These are phyloP conservation scores for Macrotrachela quadricornifera DNA, from an alignment of 1,140 invertebrate genomes.

Conservation along the genomic window DNA sequence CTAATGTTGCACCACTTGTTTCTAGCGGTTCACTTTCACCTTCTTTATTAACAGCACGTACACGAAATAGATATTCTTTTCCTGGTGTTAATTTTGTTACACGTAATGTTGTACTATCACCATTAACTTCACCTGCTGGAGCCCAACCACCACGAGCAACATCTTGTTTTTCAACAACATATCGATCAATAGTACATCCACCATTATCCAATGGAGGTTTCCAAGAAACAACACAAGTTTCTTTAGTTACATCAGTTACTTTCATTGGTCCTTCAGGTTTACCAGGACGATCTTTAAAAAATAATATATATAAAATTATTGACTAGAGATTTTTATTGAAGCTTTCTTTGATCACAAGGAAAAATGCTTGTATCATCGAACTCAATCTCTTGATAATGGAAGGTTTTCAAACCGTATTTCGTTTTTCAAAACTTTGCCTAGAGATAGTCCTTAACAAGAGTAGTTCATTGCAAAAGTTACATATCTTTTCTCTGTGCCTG, in stretches of 20 bases:
- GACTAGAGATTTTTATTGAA: not conserved
- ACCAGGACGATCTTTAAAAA: conserved; percentile 36
- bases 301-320: not conserved
- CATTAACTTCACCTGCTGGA: conserved; percentile 35
- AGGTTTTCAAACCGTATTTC: too few species aligned
- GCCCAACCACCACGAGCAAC: conserved; percentile 73
- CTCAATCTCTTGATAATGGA: not conserved
- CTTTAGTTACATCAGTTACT: conserved; percentile 76
- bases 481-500: too few species aligned
- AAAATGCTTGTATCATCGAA: not conserved
- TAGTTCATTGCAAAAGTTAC: too few species aligned
- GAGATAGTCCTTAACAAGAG: too few species aligned
- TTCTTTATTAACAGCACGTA: conserved; percentile 75
- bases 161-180: conserved; percentile 82
- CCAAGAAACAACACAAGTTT: conserved; percentile 84
- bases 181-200: conserved; percentile 76
- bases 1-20: conserved; percentile 63
- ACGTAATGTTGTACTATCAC: conserved; percentile 21
- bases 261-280: conserved; percentile 79
- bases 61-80: conserved; percentile 80
- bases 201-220: conserved; percentile 93
- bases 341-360: not conserved
- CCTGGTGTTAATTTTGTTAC: conserved; percentile 50
- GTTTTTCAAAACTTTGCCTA: too few species aligned
- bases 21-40: conserved; percentile 68